A percentile compares a stretch with the other conserved stretches of the same genome.
These are phyloP conservation scores for Andrena dorsata DNA, from an alignment of 2,888 invertebrate species.

Conservation along the genomic window DNA sequence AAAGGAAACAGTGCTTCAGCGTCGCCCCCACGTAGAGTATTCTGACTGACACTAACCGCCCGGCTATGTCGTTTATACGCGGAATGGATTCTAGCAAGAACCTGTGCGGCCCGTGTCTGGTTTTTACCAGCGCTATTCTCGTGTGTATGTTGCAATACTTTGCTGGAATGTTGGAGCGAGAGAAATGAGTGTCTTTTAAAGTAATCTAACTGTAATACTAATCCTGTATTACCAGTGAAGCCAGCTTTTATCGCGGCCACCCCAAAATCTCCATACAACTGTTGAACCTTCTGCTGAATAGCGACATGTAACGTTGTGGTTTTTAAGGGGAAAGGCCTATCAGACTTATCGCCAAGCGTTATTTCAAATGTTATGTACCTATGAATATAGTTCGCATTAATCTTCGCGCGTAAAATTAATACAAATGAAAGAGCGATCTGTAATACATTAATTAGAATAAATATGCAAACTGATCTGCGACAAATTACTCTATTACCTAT, in stretches of 20 bases:
- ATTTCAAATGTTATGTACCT: slow-evolving; percentile 91
- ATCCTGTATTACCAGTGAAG: slow-evolving; percentile 84
- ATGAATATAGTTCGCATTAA: slow-evolving; percentile 71
- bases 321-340: slow-evolving; percentile 86
- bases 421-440: not conserved
- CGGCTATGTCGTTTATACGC: slow-evolving; percentile 89
- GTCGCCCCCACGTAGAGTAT: slow-evolving; percentile 92
- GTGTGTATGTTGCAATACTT: slow-evolving; percentile 93
- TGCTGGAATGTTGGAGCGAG: slow-evolving; percentile 83
- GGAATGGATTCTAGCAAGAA: slow-evolving; percentile 90
- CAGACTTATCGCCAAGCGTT: slow-evolving; percentile 85
- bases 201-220: not conserved
- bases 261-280: slow-evolving; percentile 92
- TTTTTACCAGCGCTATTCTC: slow-evolving; percentile 90
- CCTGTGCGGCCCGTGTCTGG: slow-evolving; percentile 91
- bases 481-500: slow-evolving; percentile 86
- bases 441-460: slow-evolving; percentile 2
- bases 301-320: slow-evolving; percentile 86
- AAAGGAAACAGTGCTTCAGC: slow-evolving; percentile 91
- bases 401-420: not conserved
- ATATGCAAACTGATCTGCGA: not conserved
- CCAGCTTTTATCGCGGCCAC: slow-evolving; percentile 90
- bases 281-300: slow-evolving; percentile 88
- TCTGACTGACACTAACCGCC: slow-evolving; percentile 87
- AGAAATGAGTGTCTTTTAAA: slow-evolving; percentile 12